A percentile compares a stretch with the other conserved stretches of the same genome.
phyloP scores from a whole-genome alignment of 2,797 vertebrate genomes.

The Odontamblyopus lacepedii region DNA sequence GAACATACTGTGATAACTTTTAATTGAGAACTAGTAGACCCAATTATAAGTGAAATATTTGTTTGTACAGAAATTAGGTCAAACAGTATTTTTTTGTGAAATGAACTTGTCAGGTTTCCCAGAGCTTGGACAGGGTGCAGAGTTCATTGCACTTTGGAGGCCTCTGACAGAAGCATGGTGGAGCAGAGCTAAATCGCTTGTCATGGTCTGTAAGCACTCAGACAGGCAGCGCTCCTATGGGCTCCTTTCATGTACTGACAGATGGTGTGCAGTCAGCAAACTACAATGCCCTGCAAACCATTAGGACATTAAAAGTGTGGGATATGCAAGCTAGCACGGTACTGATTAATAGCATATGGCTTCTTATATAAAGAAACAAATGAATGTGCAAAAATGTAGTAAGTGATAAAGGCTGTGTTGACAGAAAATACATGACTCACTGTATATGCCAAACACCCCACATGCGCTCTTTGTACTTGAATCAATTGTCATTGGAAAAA shows the following conservation, averaged over 20 bases:
- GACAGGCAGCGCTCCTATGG: constrained; percentile 56
- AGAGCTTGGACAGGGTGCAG: constrained; percentile 40
- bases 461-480: background rate
- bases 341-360: constrained; percentile 1
- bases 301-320: constrained; percentile 18
- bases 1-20: background rate
- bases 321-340: constrained; percentile 5
- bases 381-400: constrained; percentile 7
- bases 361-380: constrained; percentile 11
- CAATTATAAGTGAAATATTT: background rate
- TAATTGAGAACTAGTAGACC: background rate
- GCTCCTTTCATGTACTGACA: constrained; percentile 45
- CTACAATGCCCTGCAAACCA: background rate
- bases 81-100: constrained; percentile 26
- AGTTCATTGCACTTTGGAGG: constrained; percentile 52
- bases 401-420: constrained; percentile 6
- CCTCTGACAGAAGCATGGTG: constrained; percentile 52
- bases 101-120: constrained; percentile 29
- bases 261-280: constrained; percentile 30
- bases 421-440: constrained; percentile 11
- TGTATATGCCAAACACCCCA: background rate
- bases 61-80: background rate
- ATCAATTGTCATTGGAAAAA: background rate
- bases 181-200: constrained; percentile 52
- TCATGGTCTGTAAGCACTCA: constrained; percentile 60